Base-by-base conservation (phyloP, 2,888 invertebrate genomes). In the Leucophenga maculata region DNA sequence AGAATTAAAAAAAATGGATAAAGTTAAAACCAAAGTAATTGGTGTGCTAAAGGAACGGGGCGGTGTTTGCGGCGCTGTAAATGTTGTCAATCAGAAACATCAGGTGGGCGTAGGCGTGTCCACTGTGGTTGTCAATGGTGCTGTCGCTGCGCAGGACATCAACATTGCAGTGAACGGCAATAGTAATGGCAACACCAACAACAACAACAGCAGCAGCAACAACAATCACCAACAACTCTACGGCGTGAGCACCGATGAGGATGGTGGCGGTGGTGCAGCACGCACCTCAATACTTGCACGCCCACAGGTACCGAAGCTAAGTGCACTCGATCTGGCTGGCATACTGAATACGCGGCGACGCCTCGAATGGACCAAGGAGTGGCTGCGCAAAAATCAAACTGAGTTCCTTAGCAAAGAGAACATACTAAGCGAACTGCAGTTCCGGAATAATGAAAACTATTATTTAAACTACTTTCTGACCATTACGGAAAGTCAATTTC, bases 401-500 rank as follows among this genome's bases (percentile, higher is more conserved):
- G 86, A 87, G 69, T 86, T 87, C 67, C 79, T 86, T n/a, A 83
- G 86, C 69, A 86, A 86, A 69, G 87, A 87, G 72, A 87, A 87
- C 69, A 74, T 87, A 67, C 79, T 85, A 1, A 86, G 86, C 50
- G 87, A 87, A 67, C 77, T 86, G 68, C 85, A 86, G 75, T 85
- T 86, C 67, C 86, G 86, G 65, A 85, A 82, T 71, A 86, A 86
- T 48, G 87, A 87, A 73, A 85, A 84, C 71, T 87, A 86, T 69
- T 86, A 87, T 76, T 79, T 87, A 71, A 87, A 87, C 80, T 85
- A 85, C 71, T 87, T 86, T 74, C 86, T 87, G 72, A 85, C 86
- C 75, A 87, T 87, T 74, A 86, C 87, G n/a, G 87, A 87, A 67
- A 82, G 85, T 70, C 87, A 87, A 69, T 87, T 87, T 76, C 82